phyloP scores from a whole-genome alignment of 2,113 vertebrate genomes.

The Pedionomus torquatus region DNA sequence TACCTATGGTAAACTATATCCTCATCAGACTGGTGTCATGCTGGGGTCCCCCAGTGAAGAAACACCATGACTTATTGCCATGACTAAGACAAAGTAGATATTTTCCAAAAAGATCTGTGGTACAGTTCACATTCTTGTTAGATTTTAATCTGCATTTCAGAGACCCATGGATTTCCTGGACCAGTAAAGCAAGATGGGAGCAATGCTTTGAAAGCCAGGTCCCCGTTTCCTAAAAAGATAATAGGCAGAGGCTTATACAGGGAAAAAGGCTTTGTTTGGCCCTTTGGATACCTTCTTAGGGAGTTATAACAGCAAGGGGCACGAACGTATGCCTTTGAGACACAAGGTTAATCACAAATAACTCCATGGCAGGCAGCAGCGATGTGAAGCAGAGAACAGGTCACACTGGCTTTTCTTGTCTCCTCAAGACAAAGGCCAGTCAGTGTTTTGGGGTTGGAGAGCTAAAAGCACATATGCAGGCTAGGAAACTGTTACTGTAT shows the following conservation, averaged over 20 bases:
- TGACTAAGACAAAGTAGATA: neutral
- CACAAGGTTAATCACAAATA: neutral
- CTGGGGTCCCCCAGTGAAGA: neutral
- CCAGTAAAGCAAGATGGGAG: neutral
- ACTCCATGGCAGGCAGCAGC: neutral
- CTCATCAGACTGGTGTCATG: neutral
- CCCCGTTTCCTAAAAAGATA: neutral
- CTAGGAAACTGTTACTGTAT: neutral
- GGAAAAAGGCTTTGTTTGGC: neutral
- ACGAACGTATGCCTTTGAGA: accelerated
- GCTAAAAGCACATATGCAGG: neutral
- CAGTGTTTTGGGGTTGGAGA: neutral
- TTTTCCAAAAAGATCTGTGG: neutral
- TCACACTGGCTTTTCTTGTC: accelerated
- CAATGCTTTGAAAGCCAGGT: neutral
- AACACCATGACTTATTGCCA: neutral
- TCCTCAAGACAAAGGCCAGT: neutral
- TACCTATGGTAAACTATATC: neutral
- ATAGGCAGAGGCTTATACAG: accelerated
- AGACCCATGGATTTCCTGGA: accelerated
- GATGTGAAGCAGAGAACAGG: accelerated
- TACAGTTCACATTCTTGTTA: neutral
- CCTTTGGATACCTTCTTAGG: neutral
- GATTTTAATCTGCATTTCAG: neutral
- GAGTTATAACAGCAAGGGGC: neutral